Evolutionary conservation across 2,797 vertebrate genomes (phyloP).

Genomic region (Sebastes elongatus): DNA sequence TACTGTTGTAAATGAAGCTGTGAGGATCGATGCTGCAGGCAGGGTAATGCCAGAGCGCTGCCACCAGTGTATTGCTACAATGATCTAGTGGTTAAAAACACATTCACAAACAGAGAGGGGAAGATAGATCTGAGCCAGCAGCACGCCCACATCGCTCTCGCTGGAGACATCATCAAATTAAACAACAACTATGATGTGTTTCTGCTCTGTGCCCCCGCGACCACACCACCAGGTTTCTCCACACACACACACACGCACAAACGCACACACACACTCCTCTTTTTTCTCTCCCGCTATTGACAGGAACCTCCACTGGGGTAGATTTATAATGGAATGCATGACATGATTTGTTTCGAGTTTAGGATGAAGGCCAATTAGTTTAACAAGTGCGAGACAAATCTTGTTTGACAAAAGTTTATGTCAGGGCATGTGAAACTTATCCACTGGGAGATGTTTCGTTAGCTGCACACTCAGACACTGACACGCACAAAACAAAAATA

Average conservation of each 20-base stretch:
- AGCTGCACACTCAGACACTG: constrained; percentile 23
- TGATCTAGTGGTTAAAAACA: constrained; percentile 83
- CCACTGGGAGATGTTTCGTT: constrained; percentile 60
- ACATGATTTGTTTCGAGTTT: constrained; percentile 76
- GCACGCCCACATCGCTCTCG: constrained; percentile 77
- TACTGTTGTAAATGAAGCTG: constrained; percentile 81
- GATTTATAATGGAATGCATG: constrained; percentile 73
- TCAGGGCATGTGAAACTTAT: constrained; percentile 62
- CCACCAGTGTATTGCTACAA: constrained; percentile 80
- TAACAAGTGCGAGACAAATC: constrained; percentile 78
- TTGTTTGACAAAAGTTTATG: constrained; percentile 74
- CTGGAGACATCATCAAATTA: constrained; percentile 81
- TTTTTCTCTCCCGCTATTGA: constrained; percentile 64
- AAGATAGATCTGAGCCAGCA: constrained; percentile 74
- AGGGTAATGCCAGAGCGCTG: constrained; percentile 69
- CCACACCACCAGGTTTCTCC: constrained; percentile 42
- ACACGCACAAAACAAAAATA: constrained; percentile 5
- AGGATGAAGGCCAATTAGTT: constrained; percentile 78
- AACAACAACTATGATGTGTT: constrained; percentile 79
- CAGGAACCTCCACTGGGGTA: constrained; percentile 68
- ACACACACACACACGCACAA: background rate
- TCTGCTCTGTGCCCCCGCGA: constrained; percentile 67
- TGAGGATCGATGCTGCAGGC: constrained; percentile 78
- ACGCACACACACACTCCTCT: background rate
- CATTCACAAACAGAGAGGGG: constrained; percentile 74